A percentile compares a stretch with the other conserved stretches of the same genome.
Conservation (phyloP, 2,888 invertebrate genomes). For the Gymnocheta viridis region DNA sequence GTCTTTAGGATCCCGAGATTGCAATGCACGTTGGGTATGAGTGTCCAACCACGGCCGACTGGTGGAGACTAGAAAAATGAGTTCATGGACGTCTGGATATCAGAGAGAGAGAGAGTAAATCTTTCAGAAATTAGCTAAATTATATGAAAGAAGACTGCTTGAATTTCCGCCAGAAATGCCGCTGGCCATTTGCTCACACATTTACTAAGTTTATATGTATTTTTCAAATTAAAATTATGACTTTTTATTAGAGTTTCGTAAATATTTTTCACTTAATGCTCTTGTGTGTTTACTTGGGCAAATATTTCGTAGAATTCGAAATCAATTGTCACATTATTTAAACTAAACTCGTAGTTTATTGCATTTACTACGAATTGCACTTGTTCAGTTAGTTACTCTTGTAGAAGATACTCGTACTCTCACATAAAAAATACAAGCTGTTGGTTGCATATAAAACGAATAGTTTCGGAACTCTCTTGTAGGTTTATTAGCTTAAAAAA, state of each 20-base stretch:
- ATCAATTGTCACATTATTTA: conserved; percentile 30
- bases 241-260: background rate
- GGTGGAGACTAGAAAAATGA: too few relatives aligned
- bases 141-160: too few relatives aligned
- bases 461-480: conserved; percentile 36
- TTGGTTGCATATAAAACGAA: conserved; percentile 14
- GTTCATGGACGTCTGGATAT: too few relatives aligned
- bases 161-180: too few relatives aligned
- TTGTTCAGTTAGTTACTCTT: conserved; percentile 10
- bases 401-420: background rate
- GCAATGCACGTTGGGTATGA: too few relatives aligned
- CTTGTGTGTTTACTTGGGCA: background rate
- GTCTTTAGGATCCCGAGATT: too few relatives aligned
- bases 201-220: background rate
- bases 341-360: conserved; percentile 23
- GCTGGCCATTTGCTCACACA: background rate
- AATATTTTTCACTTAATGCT: background rate
- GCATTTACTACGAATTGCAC: conserved; percentile 39
- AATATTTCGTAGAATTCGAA: conserved; percentile 52
- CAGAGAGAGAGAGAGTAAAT: too few relatives aligned
- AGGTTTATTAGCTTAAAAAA: conserved; percentile 25
- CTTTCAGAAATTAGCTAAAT: too few relatives aligned
- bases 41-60: too few relatives aligned
- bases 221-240: background rate
- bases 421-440: conserved; percentile 1